Evolutionary conservation across 2,888 invertebrate genomes (phyloP), one percentile per base, ranked within the genome.

Genomic region (Acholoe squamosa): DNA sequence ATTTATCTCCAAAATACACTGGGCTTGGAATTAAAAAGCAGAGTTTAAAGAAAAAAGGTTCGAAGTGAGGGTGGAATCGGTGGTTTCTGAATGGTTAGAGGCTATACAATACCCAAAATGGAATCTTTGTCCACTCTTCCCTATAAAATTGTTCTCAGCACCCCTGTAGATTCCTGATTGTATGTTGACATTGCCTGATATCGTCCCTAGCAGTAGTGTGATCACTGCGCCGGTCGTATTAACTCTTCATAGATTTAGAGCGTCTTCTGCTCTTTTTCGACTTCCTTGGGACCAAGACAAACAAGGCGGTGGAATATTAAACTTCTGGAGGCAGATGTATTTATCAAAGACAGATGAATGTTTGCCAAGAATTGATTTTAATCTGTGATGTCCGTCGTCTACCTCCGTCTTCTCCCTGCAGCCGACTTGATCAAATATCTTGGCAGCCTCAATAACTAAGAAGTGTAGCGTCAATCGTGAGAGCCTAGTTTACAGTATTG

Each of bases 281-380:
- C 28, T 71, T 25, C 71, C 71, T 1, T 71, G 7, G n/a, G 22
- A 43, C 80, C 19, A 76, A 76, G 76, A n/a, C 31, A 76, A 76
- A 80, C 80, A 43, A 43, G 80, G 43, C 19, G 1, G 80, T 12
- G 80, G 80, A 33, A 43, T 80, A 80, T 80, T 80, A 80, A 80
- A 80, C 80, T 80, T 19, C 28, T 31, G 76, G 28, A 25, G 76
- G n/a, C 14, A 25, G 16, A 25, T 43, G 80, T 80, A 80, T 80
- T 80, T 80, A 80, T 80, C 80, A 80, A 80, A 80, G 80, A 33
- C 80, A 7, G 80, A 43, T 25, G 80, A 34, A 43, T 80, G 80
- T 80, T 80, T 80, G 80, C 80, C 71, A 80, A 22, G 34, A 34
- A 80, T 80, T 80, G 33, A 33, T 80, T 80, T 80, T 80, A 80